Evolutionary conservation across 2,888 invertebrate species (phyloP).

Genomic region (Hyposoter didymator): DNA sequence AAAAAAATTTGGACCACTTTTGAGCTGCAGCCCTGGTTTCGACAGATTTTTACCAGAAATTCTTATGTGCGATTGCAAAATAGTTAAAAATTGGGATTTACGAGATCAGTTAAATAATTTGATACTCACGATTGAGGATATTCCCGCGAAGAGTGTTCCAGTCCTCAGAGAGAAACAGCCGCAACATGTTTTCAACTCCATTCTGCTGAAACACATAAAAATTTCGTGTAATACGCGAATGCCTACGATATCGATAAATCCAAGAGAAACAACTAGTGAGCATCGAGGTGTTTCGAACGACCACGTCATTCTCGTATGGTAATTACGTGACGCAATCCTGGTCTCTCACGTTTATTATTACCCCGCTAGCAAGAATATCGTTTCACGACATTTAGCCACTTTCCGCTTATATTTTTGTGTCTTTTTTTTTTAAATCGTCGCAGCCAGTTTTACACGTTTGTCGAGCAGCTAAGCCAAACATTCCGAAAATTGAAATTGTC

Average conservation of each 20-base stretch:
- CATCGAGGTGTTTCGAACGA: conserved; percentile 14
- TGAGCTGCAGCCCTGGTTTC: no score
- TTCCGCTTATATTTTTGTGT: conserved; percentile 4
- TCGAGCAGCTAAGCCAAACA: neutral
- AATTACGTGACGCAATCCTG: conserved; percentile 53
- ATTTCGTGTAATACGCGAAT: conserved; percentile 12
- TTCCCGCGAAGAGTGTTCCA: conserved; percentile 90
- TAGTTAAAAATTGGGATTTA: neutral
- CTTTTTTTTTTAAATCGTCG: neutral
- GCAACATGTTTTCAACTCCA: conserved; percentile 89
- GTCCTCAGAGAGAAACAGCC: conserved; percentile 89
- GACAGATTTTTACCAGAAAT: neutral
- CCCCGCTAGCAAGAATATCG: conserved; percentile 53
- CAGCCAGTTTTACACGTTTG: conserved; percentile 46
- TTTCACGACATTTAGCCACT: conserved; percentile 47
- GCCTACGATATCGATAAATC: neutral
- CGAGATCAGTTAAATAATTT: no score
- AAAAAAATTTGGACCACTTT: no score
- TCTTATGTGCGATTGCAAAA: neutral
- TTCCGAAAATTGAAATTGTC: neutral
- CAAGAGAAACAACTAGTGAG: neutral
- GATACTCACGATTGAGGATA: conserved; percentile 88
- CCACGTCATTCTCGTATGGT: conserved; percentile 54
- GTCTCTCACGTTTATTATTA: conserved; percentile 51
- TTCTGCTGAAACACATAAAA: conserved; percentile 74